These are phyloP conservation scores for Lagopus muta DNA, from an alignment of 2,113 vertebrate genomes.

Conservation along the genomic window DNA sequence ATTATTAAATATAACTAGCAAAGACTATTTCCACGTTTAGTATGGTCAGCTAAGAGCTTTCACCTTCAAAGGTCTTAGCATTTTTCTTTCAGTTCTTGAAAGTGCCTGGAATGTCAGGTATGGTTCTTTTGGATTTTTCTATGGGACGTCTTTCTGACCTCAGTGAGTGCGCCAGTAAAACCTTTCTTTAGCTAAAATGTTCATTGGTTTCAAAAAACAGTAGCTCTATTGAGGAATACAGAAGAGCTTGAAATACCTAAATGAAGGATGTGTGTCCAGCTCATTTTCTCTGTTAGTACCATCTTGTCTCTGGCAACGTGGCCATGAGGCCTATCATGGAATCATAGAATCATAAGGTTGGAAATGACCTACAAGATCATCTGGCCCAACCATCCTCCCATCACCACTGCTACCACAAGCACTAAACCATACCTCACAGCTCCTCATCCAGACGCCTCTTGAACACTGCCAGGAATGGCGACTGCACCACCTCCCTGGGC, in stretches of 20 bases:
- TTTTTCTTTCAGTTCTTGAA: neutral
- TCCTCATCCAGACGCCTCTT: too few relatives aligned
- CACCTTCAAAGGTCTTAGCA: neutral
- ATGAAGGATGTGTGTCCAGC: neutral
- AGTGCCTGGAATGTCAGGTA: neutral
- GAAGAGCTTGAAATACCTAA: neutral
- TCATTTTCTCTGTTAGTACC: neutral
- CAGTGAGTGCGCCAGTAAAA: neutral
- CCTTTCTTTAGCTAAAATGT: neutral
- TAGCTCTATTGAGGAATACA: neutral
- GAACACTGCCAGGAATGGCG: too few relatives aligned
- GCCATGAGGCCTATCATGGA: neutral
- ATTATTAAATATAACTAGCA: neutral
- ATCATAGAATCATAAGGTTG: too few relatives aligned
- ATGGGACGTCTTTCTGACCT: neutral
- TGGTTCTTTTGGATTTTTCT: neutral
- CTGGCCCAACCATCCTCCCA: too few relatives aligned
- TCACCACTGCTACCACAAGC: too few relatives aligned
- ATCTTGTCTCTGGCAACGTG: neutral
- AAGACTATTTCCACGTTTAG: neutral
- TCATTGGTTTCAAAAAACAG: neutral
- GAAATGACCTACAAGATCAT: too few relatives aligned
- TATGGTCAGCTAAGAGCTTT: neutral
- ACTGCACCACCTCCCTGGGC: too few relatives aligned
- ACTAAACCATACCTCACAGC: too few relatives aligned